A percentile compares a stretch with the other conserved stretches of the same genome.
These are phyloP conservation scores for Chrysodeixis includens DNA, from an alignment of 2,888 invertebrate species.

Conservation along the genomic window DNA sequence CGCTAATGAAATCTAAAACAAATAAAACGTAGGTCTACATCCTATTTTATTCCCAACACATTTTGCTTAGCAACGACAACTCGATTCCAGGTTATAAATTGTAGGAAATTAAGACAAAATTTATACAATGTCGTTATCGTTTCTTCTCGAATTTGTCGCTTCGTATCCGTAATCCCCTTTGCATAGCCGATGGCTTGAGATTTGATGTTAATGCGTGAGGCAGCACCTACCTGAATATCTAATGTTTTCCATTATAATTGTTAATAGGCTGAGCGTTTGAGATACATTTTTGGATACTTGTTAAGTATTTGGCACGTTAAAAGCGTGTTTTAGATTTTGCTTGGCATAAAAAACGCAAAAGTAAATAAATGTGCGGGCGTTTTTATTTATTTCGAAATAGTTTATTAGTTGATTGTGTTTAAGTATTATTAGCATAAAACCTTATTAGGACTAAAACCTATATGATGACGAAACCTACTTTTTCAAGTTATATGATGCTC, in stretches of 20 bases:
- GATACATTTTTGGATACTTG: neutral
- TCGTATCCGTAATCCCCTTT: slow-evolving; percentile 1
- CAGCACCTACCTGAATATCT: neutral
- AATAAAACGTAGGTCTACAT: too few relatives aligned
- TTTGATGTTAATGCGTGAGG: neutral
- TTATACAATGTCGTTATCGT: neutral
- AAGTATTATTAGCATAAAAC: too few relatives aligned
- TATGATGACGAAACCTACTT: too few relatives aligned
- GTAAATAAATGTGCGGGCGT: too few relatives aligned
- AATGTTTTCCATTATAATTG: slow-evolving; percentile 8
- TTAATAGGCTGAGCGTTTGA: neutral
- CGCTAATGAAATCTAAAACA: too few relatives aligned
- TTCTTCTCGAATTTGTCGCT: slow-evolving; percentile 1
- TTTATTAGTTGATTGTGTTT: too few relatives aligned
- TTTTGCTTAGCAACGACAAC: neutral
- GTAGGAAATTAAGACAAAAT: neutral
- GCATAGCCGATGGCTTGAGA: neutral
- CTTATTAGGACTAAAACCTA: too few relatives aligned
- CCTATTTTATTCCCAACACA: neutral
- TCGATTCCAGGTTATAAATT: slow-evolving; percentile 1
- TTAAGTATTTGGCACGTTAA: too few relatives aligned
- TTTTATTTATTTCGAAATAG: too few relatives aligned
- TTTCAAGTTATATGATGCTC: too few relatives aligned
- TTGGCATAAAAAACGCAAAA: too few relatives aligned
- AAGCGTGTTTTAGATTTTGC: too few relatives aligned